Conservation (phyloP, 2,888 invertebrate genomes). For the Drosophila colorata region DNA sequence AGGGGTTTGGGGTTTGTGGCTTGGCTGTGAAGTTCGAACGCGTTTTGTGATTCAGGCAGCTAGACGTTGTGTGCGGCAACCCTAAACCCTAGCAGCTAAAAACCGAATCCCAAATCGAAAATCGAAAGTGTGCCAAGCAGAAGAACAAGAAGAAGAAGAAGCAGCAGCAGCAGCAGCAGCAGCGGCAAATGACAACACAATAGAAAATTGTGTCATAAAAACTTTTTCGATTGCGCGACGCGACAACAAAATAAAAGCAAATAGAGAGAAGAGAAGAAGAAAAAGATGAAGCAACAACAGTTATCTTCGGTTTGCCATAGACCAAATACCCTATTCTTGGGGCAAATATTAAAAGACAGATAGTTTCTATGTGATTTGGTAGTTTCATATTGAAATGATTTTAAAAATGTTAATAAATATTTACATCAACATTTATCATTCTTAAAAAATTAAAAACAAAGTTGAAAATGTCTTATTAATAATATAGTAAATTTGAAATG, state of each 20-base stretch:
- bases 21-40: slow-evolving; percentile 37
- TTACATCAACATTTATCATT: no score
- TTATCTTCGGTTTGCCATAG: not conserved
- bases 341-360: not conserved
- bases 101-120: slow-evolving; percentile 68
- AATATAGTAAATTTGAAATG: no score
- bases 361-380: not conserved
- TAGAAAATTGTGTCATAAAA: slow-evolving; percentile 77
- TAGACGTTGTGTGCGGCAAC: slow-evolving; percentile 10
- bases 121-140: slow-evolving; percentile 78
- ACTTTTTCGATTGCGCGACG: slow-evolving; percentile 76
- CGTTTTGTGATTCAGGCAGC: slow-evolving; percentile 37
- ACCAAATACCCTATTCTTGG: slow-evolving; percentile 8
- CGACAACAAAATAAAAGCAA: slow-evolving; percentile 47
- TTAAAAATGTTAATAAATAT: no score
- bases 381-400: not conserved
- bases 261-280: slow-evolving; percentile 20
- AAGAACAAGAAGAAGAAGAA: slow-evolving; percentile 9
- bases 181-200: slow-evolving; percentile 67
- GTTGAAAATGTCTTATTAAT: no score
- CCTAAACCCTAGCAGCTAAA: slow-evolving; percentile 5
- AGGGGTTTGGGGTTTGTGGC: slow-evolving; percentile 6
- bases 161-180: slow-evolving; percentile 21
- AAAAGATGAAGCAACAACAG: slow-evolving; percentile 1
- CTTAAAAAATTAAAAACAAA: no score